phyloP scores from a whole-genome alignment of 2,888 invertebrate genomes.

The Pachliopta kotzebuea region DNA sequence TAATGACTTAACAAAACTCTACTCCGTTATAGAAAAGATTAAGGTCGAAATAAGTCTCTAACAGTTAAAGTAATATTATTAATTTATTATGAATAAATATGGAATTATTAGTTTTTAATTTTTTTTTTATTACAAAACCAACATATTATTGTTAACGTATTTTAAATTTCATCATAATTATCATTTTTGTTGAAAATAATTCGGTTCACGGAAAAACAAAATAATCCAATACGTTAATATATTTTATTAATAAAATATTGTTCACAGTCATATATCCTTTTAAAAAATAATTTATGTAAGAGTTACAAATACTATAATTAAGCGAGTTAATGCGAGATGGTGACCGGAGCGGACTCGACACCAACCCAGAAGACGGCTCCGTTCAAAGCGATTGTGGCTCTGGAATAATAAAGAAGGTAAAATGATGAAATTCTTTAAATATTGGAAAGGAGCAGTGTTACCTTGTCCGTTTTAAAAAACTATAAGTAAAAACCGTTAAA shows the following conservation, averaged over 20 bases:
- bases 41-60: too few relatives aligned
- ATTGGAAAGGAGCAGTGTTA: neutral
- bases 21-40: too few relatives aligned
- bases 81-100: too few relatives aligned
- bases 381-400: constrained; percentile 84
- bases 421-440: neutral
- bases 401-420: constrained; percentile 55
- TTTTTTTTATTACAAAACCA: too few relatives aligned
- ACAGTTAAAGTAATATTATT: too few relatives aligned
- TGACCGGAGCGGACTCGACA: constrained; percentile 81
- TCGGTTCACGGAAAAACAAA: constrained; percentile 7
- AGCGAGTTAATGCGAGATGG: constrained; percentile 54
- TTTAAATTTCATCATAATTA: too few relatives aligned
- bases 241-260: constrained; percentile 21
- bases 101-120: too few relatives aligned
- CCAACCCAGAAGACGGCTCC: constrained; percentile 87
- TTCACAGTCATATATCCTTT: constrained; percentile 20
- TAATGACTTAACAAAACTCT: too few relatives aligned
- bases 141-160: too few relatives aligned
- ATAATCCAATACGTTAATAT: neutral
- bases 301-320: constrained; percentile 3
- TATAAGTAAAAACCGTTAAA: too few relatives aligned
- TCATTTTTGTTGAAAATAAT: constrained; percentile 5
- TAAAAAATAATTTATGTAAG: constrained; percentile 16
- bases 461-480: too few relatives aligned